Evolutionary conservation across 2,888 invertebrate genomes (phyloP).

Genomic region (Mesochorus sp.): DNA sequence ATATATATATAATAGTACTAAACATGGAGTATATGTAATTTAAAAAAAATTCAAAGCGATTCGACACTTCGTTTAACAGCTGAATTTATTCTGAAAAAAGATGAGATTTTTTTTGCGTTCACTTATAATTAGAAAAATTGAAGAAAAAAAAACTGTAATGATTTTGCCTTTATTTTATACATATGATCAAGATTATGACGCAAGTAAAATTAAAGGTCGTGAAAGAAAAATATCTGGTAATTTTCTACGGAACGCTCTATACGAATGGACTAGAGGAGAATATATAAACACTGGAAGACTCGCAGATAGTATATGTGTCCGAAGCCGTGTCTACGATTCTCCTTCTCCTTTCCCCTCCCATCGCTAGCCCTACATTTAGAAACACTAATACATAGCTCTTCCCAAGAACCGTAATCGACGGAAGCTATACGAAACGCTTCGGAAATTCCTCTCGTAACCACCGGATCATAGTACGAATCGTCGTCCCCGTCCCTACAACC

Average conservation of each 20-base stretch:
- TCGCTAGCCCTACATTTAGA: not conserved
- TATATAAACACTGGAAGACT: not conserved
- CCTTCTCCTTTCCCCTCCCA: not conserved
- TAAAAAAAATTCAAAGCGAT: no score
- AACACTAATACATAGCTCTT: conserved; percentile 50
- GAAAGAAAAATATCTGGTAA: not conserved
- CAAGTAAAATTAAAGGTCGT: not conserved
- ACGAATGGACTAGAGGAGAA: not conserved
- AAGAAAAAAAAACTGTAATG: not conserved
- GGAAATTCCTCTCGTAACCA: conserved; percentile 47
- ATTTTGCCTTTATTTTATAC: no score
- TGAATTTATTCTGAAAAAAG: no score
- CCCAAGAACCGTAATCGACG: conserved; percentile 48
- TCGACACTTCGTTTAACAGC: no score
- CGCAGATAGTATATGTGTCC: not conserved
- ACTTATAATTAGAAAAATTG: no score
- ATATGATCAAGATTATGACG: no score
- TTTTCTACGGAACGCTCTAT: no score
- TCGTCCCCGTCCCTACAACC: not conserved
- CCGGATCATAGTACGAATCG: conserved; percentile 39
- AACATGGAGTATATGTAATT: no score
- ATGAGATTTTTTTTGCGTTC: no score
- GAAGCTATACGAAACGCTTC: conserved; percentile 45
- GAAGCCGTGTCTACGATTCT: conserved; percentile 5
- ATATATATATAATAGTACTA: no score